A percentile compares a stretch with the other conserved stretches of the same genome.
Evolutionary conservation across 2,797 vertebrate genomes (phyloP).

Genomic region (Xenops minutus): DNA sequence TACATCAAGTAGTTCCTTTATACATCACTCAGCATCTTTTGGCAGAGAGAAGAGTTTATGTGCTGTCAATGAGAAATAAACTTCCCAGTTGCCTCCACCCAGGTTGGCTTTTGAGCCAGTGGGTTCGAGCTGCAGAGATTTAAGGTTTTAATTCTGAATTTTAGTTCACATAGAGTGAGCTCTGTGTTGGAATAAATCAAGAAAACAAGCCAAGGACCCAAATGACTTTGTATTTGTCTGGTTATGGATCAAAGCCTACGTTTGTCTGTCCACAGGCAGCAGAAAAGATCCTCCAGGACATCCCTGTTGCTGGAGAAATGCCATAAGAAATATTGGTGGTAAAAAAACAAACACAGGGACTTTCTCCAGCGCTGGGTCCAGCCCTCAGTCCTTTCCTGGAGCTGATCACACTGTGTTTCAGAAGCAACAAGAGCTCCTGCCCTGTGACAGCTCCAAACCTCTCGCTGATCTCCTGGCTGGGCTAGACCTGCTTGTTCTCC

Average conservation of each 20-base stretch:
- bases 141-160: not conserved
- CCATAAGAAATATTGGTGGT: not conserved
- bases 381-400: not conserved
- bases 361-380: not conserved
- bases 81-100: not conserved
- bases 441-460: not conserved
- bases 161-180: fast-evolving
- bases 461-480: fast-evolving
- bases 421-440: not conserved
- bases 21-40: not conserved
- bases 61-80: not conserved
- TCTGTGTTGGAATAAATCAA: not conserved
- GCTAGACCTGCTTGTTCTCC: not conserved
- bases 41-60: not conserved
- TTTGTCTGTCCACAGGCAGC: not conserved
- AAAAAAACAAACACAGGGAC: not conserved
- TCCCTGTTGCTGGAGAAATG: not conserved
- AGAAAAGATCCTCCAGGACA: not conserved
- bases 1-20: not conserved
- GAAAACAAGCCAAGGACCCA: not conserved
- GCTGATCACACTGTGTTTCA: not conserved
- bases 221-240: not conserved
- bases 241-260: not conserved
- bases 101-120: not conserved
- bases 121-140: not conserved